Conservation (phyloP, 2,888 invertebrate species). For the Metalampra italica region DNA sequence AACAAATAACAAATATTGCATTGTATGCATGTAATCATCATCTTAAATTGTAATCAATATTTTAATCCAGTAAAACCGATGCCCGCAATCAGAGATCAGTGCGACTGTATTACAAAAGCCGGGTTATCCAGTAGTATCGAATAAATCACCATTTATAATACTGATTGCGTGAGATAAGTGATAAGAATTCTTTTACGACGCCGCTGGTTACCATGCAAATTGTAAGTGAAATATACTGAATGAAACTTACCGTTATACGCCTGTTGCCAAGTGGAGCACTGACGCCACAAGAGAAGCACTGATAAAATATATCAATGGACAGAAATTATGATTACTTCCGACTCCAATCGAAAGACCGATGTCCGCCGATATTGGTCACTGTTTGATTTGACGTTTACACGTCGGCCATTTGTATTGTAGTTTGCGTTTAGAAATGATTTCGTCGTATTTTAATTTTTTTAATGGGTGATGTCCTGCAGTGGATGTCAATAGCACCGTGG, state of each 20-base stretch:
- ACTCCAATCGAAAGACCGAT: conserved; percentile 30
- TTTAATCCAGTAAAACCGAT: conserved; percentile 15
- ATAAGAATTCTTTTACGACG: conserved; percentile 4
- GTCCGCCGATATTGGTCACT: conserved; percentile 20
- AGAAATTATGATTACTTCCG: conserved; percentile 24
- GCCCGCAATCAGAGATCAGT: conserved; percentile 27
- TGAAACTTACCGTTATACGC: conserved; percentile 40
- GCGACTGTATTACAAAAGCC: conserved; percentile 21
- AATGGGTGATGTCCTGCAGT: too few relatives aligned
- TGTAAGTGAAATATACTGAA: not conserved
- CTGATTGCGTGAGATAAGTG: conserved; percentile 2
- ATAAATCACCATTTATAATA: conserved; percentile 24
- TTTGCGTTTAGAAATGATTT: conserved; percentile 7
- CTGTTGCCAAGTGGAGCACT: conserved; percentile 23
- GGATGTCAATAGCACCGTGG: too few relatives aligned
- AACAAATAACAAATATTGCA: not conserved
- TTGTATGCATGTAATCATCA: not conserved
- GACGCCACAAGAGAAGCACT: conserved; percentile 34
- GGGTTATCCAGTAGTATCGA: conserved; percentile 26
- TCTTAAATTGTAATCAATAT: not conserved
- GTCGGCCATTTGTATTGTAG: conserved; percentile 14
- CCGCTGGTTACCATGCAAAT: conserved; percentile 7
- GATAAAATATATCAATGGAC: conserved; percentile 33
- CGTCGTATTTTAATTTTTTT: too few relatives aligned
- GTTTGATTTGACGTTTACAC: conserved; percentile 28